Evolutionary conservation across 2,113 vertebrate species (phyloP), one percentile per base, ranked within the genome.

Genomic region (Sakesphorus luctuosus): DNA sequence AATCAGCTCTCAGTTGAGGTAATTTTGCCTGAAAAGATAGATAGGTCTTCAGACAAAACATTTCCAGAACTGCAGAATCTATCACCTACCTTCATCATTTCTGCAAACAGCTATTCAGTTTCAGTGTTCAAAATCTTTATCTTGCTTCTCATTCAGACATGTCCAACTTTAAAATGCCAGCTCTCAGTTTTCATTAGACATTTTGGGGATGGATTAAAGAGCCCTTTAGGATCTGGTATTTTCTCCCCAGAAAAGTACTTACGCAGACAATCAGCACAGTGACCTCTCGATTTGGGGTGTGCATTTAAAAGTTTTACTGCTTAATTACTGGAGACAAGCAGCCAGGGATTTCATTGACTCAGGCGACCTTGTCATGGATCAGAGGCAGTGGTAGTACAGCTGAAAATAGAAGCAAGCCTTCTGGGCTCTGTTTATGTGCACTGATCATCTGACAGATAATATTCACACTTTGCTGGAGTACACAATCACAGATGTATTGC

Each of bases 331-430:
- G 49, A 93, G 81, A 90, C 55, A 89, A 66, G 49, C 72, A 95
- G 87, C 33, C 59, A 77, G 78, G 75, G 87, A 67, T 91, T 93
- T 90, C 50, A 67, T 59, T 74, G 75, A 95, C 82, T 85, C 63
- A 31, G 6, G 50, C 0, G 35, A 94, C 94, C 95, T 96, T 94
- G 81, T 67, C 71, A 83, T 66, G 75, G 67, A 87, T 89, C 90
- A 94, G 81, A 93, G n/a, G 29, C 36, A 8, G 28, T 61, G 50
- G 77, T 36, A 81, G 62, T 36, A 66, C 23, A 83, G 47, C 82
- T 86, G 93, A 95, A 97, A 96, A 96, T 61, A 95, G 94, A 78
- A 94, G 52, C 28, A 74, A 90, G 20, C 63, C 50, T 86, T 90
- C 72, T 91, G 75, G 46, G 82, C 76, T 77, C 43, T 88, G 67